Evolutionary conservation across 1,140 invertebrate genomes (phyloP).

Genomic region (Hesperophylax magnus): DNA sequence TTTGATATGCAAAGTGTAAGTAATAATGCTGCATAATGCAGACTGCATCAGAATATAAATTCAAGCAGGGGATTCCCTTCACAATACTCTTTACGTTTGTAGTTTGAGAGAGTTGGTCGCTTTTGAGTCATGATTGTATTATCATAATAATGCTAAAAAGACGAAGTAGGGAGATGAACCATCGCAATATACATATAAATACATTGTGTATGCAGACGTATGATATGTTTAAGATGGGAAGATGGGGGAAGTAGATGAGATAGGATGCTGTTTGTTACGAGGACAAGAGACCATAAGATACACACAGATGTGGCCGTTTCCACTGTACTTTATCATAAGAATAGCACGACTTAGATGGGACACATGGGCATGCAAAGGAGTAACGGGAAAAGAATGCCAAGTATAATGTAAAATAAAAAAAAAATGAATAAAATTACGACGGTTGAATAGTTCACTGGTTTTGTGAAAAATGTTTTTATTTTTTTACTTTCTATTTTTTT

Average conservation of each 20-base stretch:
- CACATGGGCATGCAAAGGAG: neutral
- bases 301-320: neutral
- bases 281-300: neutral
- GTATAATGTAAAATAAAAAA: too few species aligned
- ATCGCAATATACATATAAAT: too few species aligned
- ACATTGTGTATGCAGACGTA: too few species aligned
- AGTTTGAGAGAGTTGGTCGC: neutral
- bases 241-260: too few species aligned
- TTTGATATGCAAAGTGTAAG: too few species aligned
- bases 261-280: too few species aligned
- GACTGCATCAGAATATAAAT: neutral
- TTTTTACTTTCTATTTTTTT: too few species aligned
- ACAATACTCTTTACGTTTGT: neutral
- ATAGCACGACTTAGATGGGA: neutral
- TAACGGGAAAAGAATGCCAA: neutral
- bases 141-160: constrained; percentile 12
- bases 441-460: too few species aligned
- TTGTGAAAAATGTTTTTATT: too few species aligned
- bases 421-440: too few species aligned
- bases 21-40: too few species aligned
- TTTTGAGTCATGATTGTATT: constrained; percentile 18
- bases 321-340: constrained; percentile 11
- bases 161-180: neutral
- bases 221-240: too few species aligned
- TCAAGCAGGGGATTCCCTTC: neutral